Conservation (phyloP, 2,797 vertebrate species). For the Acanthurus lineatus region DNA sequence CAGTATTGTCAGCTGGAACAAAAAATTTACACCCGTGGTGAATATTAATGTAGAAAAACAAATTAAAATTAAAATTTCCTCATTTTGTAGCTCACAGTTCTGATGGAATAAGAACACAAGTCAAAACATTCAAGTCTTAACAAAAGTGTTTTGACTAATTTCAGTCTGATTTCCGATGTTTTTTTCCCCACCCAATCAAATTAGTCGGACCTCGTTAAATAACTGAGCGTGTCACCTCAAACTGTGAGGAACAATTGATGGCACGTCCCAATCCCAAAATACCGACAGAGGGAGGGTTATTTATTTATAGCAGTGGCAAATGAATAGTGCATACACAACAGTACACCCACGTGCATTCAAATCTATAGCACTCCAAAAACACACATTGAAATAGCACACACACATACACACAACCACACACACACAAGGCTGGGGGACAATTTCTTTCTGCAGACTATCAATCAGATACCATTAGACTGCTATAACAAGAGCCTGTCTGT, state of each 20-base stretch:
- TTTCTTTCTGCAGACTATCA: conserved; percentile 58
- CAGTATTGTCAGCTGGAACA: neutral
- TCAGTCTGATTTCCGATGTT: neutral
- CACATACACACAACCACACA: conserved; percentile 7
- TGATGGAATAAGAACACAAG: neutral
- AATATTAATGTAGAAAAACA: no score
- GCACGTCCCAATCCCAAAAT: conserved; percentile 34
- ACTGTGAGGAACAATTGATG: conserved; percentile 36
- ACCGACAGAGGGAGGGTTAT: conserved; percentile 11
- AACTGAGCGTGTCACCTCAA: conserved; percentile 21
- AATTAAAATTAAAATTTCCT: no score
- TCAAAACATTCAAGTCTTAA: neutral
- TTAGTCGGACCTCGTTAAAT: conserved; percentile 13
- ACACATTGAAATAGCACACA: neutral
- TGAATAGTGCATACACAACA: conserved; percentile 32
- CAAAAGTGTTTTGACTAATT: neutral
- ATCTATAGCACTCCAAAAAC: conserved; percentile 5
- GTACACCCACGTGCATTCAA: conserved; percentile 14
- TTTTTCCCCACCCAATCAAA: conserved; percentile 2
- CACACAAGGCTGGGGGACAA: conserved; percentile 49
- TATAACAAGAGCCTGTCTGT: conserved; percentile 33
- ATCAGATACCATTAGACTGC: conserved; percentile 68
- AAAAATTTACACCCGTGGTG: neutral
- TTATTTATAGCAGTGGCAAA: conserved; percentile 37
- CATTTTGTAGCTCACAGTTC: neutral